phyloP scores from a whole-genome alignment of 2,113 vertebrate genomes.

The Apus apus region DNA sequence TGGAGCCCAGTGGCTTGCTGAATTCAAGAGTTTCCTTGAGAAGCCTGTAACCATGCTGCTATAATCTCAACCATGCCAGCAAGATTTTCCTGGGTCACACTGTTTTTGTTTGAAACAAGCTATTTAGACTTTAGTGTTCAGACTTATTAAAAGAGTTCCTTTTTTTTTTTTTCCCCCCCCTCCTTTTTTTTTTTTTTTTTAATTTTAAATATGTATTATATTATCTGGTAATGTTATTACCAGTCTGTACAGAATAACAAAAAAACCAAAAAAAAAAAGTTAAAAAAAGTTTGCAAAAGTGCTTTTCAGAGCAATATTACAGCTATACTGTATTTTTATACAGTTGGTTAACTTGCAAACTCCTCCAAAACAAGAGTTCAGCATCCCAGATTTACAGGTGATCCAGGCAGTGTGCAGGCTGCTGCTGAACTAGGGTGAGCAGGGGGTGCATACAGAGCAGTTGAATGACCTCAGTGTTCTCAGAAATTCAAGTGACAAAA shows the following conservation, averaged over 20 bases:
- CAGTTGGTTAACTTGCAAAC: constrained; percentile 56
- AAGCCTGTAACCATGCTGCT: constrained; percentile 92
- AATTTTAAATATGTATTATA: constrained; percentile 70
- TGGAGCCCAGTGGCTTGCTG: constrained; percentile 94
- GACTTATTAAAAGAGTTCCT: constrained; percentile 68
- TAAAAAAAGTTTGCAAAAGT: constrained; percentile 69
- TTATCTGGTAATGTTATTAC: constrained; percentile 74
- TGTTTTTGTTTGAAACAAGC: constrained; percentile 68
- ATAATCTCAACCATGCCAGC: constrained; percentile 71
- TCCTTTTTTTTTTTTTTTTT: constrained; percentile 65
- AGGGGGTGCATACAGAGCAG: neutral
- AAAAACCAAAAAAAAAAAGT: too few relatives aligned
- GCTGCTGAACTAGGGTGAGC: neutral
- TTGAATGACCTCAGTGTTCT: neutral
- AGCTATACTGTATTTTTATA: constrained; percentile 65
- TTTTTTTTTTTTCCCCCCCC: constrained; percentile 45
- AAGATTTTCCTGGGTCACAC: constrained; percentile 56
- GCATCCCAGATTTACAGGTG: constrained; percentile 9
- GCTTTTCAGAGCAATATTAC: constrained; percentile 62
- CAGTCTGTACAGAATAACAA: constrained; percentile 61
- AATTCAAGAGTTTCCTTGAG: constrained; percentile 93
- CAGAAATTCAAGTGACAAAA: neutral
- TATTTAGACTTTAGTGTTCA: constrained; percentile 76
- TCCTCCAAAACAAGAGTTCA: constrained; percentile 36
- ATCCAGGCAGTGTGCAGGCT: neutral